A percentile compares a stretch with the other conserved stretches of the same genome.
phyloP scores from a whole-genome alignment of 2,797 vertebrate genomes.

The Chlorospingus flavigularis region DNA sequence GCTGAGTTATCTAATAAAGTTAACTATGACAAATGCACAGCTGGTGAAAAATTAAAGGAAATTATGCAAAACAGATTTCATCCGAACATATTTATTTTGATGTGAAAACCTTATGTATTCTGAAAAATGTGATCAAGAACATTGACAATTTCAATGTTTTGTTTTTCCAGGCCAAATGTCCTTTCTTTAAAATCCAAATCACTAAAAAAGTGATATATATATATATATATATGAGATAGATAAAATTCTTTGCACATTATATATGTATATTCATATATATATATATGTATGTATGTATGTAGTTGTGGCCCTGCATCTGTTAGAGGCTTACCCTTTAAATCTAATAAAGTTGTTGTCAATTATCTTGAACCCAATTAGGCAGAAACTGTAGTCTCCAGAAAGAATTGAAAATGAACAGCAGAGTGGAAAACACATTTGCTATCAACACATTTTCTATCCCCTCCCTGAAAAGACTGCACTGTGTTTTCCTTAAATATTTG shows the following conservation, averaged over 20 bases:
- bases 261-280: too few relatives aligned
- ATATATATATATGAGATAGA: not conserved
- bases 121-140: not conserved
- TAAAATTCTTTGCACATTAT: not conserved
- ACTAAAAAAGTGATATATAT: not conserved
- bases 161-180: not conserved
- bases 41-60: not conserved
- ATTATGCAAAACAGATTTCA: not conserved
- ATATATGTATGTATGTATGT: too few relatives aligned
- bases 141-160: not conserved
- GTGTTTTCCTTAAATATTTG: not conserved
- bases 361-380: not conserved
- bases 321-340: not conserved
- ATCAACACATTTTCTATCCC: not conserved
- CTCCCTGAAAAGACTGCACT: not conserved
- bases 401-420: not conserved
- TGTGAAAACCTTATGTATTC: not conserved
- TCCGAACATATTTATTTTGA: not conserved
- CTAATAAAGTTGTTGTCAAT: not conserved
- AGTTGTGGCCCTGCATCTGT: not conserved
- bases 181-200: not conserved
- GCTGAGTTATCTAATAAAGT: not conserved
- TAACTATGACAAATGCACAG: not conserved
- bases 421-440: not conserved
- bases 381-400: not conserved